Percentiles rank a stretch among this genome's conserved stretches.
These are phyloP conservation scores for Caenorhabditis imperialis DNA, from an alignment of 2,888 invertebrate genomes.

Conservation along the genomic window DNA sequence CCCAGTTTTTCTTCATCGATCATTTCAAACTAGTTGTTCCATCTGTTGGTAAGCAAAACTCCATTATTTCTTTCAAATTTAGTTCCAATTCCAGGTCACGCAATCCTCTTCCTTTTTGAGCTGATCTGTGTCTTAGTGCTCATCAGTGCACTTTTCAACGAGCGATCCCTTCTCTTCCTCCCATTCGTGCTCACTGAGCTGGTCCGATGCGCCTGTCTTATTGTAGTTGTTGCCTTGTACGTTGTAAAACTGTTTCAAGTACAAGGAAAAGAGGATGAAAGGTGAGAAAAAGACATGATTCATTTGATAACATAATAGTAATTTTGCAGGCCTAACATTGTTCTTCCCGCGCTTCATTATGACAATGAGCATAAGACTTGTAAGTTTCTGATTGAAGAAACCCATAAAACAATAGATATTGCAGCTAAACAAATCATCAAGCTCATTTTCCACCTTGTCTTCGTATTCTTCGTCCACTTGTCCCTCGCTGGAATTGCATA, in stretches of 20 bases:
- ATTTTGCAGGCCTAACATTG: slow-evolving; percentile 44
- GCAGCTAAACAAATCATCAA: slow-evolving; percentile 36
- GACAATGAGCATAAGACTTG: slow-evolving; percentile 58
- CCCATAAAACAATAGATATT: slow-evolving; percentile 5
- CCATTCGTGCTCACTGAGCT: slow-evolving; percentile 56
- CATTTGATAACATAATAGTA: background rate
- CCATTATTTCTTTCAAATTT: background rate
- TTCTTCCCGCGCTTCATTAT: slow-evolving; percentile 58
- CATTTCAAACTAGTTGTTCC: slow-evolving; percentile 58
- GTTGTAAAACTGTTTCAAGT: slow-evolving; percentile 53
- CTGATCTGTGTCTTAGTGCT: slow-evolving; percentile 55
- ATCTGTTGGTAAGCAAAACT: slow-evolving; percentile 49
- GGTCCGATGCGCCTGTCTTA: slow-evolving; percentile 42
- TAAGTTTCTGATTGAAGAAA: slow-evolving; percentile 12
- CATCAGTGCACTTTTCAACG: slow-evolving; percentile 58
- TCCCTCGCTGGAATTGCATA: slow-evolving; percentile 53
- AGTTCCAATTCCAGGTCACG: slow-evolving; percentile 54
- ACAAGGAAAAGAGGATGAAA: slow-evolving; percentile 44
- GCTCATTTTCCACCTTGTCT: slow-evolving; percentile 58
- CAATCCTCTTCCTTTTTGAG: slow-evolving; percentile 60
- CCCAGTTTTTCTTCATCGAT: slow-evolving; percentile 64
- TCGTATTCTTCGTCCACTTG: slow-evolving; percentile 55
- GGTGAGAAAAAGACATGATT: slow-evolving; percentile 11
- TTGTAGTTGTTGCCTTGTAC: slow-evolving; percentile 53
- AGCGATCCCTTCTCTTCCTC: slow-evolving; percentile 48